Base-by-base conservation (phyloP, 2,888 invertebrate species). In the Byasa hedistus region DNA sequence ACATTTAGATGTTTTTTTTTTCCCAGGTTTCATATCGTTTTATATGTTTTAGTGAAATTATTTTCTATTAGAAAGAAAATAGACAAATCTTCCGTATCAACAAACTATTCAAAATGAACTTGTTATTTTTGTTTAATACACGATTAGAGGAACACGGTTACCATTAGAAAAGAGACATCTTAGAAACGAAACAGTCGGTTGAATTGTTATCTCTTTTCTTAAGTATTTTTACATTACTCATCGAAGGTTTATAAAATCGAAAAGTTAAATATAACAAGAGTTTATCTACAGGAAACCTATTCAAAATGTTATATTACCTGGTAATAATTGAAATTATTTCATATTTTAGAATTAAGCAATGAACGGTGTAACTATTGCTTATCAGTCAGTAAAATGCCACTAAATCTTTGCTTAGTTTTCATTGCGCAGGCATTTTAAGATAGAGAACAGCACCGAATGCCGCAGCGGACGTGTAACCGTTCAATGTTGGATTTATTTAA, bases 1-100 rank as follows among this genome's bases (percentile, higher is more conserved):
- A 75, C 73, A 75, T 76, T 74, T 72, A 69, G 67, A 71, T 65
- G 57, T 62, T 66, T 64, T 66, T 61, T 62, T 66, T 64, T 66
- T 61, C 56, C 52, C 56, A n/a, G 59, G 51, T 60, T 68, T 62
- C 61, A 68, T 66, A 62, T 66, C 24, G 23, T 24, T 56, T 56
- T 27, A 56, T n/a, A 48, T n/a, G n/a, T n/a, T 5, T 48, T 48
- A n/a, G 48, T 19, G 7, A 48, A 48, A n/a, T 48, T n/a, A n/a
- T 19, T n/a, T 48, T 48, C 0, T 39, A 39, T 39, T 39, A 39
- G 4, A 48, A 48, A 19, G 3, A 48, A n/a, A 19, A 48, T 19
- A 48, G 48, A 7, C n/a, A n/a, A 48, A 48, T 48, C n/a, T 48
- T 36, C 12, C 36, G 17, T 12, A 15, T 39, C 12, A 8, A 39